Base-by-base conservation (phyloP, 2,797 vertebrate genomes). In the Falco peregrinus region DNA sequence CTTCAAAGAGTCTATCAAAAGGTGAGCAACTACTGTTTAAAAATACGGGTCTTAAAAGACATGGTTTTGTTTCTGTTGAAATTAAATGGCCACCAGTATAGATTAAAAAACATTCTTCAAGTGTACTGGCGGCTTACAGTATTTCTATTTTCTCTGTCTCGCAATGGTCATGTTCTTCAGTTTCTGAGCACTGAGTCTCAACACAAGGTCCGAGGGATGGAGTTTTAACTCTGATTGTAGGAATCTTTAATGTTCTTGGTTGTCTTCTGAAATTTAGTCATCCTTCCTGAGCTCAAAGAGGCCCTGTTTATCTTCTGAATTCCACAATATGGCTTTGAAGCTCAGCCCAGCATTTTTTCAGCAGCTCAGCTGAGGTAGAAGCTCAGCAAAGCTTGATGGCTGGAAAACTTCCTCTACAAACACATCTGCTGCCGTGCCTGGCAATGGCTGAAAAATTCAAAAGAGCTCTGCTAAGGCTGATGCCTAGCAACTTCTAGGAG, bases 371-470 rank as follows among this genome's bases (percentile, higher is more conserved):
- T 3, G 4, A 93, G 78, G 73, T 16, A 87, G 28, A 68, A 91
- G 64, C 85, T 87, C 87, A 93, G 76, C 64, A 93, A 95, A 95
- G 82, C 60, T 93, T 91, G 91, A 80, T 94, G 87, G 83, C 82
- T 96, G 85, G 87, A 95, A 85, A 93, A 64, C 53, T 68, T 94
- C 91, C 85, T 81, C 61, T 86, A 10, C 93, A 95, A 94, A 91
- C 68, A 95, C 94, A 91, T 89, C 91, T 96, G 93, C 84, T 94
- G 48, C 89, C 80, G 48, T 0, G 16, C 94, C 87, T 95, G 94
- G 79, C 76, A 33, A 68, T 29, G 48, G 48, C 81, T 69, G 60
- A 26, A 69, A 50, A 73, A 51, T 91, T 60, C 60, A 33, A 10
- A 56, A 59, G 56, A 64, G 31, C 60, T 67, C 35, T 74, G 65